Conservation (phyloP, 2,113 vertebrate species). For the Amphilophus citrinellus region DNA sequence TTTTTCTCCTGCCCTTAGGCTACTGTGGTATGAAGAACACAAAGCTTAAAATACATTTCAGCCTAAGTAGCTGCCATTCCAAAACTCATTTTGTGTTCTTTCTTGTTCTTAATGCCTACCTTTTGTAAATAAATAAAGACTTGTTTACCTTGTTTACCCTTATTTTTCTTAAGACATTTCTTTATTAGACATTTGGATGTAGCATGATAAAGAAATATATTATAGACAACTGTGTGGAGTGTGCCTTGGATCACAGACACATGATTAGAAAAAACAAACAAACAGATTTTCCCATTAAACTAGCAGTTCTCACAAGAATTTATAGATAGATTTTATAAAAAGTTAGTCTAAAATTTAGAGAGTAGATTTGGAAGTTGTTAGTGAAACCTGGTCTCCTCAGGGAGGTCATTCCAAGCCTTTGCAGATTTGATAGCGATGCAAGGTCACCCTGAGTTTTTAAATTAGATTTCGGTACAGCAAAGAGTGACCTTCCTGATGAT, state of each 20-base stretch:
- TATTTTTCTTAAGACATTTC: neutral
- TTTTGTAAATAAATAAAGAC: neutral
- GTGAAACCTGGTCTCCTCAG: constrained; percentile 43
- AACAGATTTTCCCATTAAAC: neutral
- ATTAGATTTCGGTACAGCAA: constrained; percentile 62
- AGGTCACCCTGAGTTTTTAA: constrained; percentile 59
- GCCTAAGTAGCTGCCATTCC: neutral
- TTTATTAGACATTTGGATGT: constrained; percentile 1
- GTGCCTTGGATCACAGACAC: neutral
- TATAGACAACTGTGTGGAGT: neutral
- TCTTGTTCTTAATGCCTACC: neutral
- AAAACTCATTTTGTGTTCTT: neutral
- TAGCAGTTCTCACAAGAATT: neutral
- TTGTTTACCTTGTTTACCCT: neutral
- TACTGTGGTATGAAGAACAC: neutral
- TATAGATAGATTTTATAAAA: constrained; percentile 22
- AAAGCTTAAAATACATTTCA: neutral
- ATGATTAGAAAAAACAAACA: neutral
- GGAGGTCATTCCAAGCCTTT: constrained; percentile 52
- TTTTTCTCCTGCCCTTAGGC: neutral
- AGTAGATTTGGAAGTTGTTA: constrained; percentile 48
- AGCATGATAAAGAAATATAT: neutral
- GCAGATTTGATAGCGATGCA: constrained; percentile 44
- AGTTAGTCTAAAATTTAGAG: constrained; percentile 33
- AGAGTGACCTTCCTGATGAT: constrained; percentile 57